Base-by-base conservation (phyloP, 1,140 invertebrate genomes). In the Nephotettix cincticeps region DNA sequence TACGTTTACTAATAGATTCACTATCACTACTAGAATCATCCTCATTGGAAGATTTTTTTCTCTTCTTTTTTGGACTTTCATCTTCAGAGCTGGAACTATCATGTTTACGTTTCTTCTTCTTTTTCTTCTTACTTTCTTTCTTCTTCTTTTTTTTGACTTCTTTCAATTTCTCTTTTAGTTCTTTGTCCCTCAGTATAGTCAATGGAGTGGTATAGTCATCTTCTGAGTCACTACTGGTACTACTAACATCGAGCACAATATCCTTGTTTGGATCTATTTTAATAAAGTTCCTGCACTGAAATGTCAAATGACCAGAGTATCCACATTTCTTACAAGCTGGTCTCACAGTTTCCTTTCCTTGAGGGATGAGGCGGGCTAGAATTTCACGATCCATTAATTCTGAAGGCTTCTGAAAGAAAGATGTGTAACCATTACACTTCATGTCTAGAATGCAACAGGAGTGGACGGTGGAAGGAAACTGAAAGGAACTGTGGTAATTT, bases 211-310 rank as follows among this genome's bases (percentile, higher is more conserved):
- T 81, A 79, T 92, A 93, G 69, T 93, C 87, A 25, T 79, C 75
- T 69, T 93, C 92, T 45, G 87, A 88, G 74, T 96, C 93, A 73
- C 94, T 97, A 75, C 95, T 97, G 17, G 96, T 99, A 76, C 94
- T 97, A 76, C 94, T 96, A 1, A 98, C 94, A 82, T 99, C 96
- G 68, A 98, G 80, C 1, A 98, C 90, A 74, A 97, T 93, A 78
- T 97, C 95, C 80, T 93, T 93, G 75, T 91, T 89, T 4, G 91
- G 90, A 78, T 93, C 91, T 23, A 92, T 87, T 84, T 96, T 95
- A 36, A 98, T 89, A 82, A 98, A 98, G 81, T 99, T 99, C 76
- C 95, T 83, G 81, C 96, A 99, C 80, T 99, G 96, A 82, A 92
- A 98, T 17, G 96, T 98, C 75, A 99, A 85, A 82, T 99, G 97